Conservation (phyloP, 2,888 invertebrate species). For the Xestobium rufovillosum region DNA sequence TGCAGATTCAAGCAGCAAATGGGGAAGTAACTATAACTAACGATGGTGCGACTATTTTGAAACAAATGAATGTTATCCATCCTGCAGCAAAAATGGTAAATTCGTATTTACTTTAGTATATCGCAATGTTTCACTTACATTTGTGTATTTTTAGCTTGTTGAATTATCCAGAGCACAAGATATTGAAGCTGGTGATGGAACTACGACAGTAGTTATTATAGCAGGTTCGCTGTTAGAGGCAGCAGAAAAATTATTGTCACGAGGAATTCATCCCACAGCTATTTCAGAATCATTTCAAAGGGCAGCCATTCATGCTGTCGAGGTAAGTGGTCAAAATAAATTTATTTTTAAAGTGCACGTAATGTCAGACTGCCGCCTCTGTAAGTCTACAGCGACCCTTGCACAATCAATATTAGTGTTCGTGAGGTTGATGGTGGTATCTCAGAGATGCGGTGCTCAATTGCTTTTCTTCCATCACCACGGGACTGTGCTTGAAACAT, state of each 20-base stretch:
- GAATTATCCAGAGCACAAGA: constrained; percentile 98
- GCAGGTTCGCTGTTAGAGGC: constrained; percentile 95
- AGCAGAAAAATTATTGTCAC: constrained; percentile 81
- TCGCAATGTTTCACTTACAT: background rate
- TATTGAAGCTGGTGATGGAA: constrained; percentile 98
- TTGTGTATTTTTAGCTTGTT: constrained; percentile 63
- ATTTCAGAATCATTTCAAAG: constrained; percentile 97
- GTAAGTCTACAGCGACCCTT: constrained; percentile 15
- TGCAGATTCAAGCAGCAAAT: constrained; percentile 87
- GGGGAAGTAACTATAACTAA: constrained; percentile 99
- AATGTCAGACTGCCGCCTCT: background rate
- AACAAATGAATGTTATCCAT: constrained; percentile 97
- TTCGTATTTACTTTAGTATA: constrained; percentile 1
- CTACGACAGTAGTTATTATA: constrained; percentile 96
- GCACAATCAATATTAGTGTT: no score
- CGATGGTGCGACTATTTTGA: constrained; percentile 98
- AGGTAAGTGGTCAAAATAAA: constrained; percentile 31
- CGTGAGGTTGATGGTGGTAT: no score
- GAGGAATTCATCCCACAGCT: constrained; percentile 95
- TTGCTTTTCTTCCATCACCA: no score
- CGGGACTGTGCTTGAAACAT: no score
- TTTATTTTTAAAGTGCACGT: background rate
- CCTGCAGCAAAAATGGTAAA: constrained; percentile 97
- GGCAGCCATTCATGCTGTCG: constrained; percentile 66
- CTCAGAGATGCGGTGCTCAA: no score